A percentile compares a stretch with the other conserved stretches of the same genome.
These are phyloP conservation scores for Sphyrna mokarran DNA, from an alignment of 2,113 vertebrate genomes.

Conservation along the genomic window DNA sequence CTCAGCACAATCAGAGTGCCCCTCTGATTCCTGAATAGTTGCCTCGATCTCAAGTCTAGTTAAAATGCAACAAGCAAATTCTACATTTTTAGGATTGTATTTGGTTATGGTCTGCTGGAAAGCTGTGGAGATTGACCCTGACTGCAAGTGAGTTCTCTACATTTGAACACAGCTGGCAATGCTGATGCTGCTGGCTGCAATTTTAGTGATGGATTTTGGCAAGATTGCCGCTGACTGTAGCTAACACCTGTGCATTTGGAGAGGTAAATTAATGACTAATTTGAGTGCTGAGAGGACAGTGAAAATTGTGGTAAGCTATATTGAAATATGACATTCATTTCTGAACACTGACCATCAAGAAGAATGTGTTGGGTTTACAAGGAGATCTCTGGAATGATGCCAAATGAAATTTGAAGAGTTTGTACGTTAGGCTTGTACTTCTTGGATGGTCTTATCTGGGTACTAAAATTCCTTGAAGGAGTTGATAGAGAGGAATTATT, in stretches of 20 bases:
- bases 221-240: neutral
- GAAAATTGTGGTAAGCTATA: neutral
- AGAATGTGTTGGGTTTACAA: neutral
- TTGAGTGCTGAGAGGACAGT: neutral
- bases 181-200: neutral
- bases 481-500: neutral
- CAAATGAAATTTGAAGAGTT: neutral
- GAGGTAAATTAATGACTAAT: neutral
- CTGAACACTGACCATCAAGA: neutral
- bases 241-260: neutral
- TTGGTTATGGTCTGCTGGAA: neutral
- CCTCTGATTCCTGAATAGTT: neutral
- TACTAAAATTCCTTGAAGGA: neutral
- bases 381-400: neutral
- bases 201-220: neutral
- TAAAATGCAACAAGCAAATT: neutral
- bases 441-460: neutral
- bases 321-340: neutral
- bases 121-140: neutral
- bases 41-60: neutral
- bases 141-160: neutral
- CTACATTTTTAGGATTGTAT: neutral
- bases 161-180: neutral
- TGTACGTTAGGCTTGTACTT: neutral
- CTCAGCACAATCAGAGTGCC: neutral